A percentile compares a stretch with the other conserved stretches of the same genome.
phyloP scores from a whole-genome alignment of 2,797 vertebrate genomes.

The Sarcophilus harrisii region DNA sequence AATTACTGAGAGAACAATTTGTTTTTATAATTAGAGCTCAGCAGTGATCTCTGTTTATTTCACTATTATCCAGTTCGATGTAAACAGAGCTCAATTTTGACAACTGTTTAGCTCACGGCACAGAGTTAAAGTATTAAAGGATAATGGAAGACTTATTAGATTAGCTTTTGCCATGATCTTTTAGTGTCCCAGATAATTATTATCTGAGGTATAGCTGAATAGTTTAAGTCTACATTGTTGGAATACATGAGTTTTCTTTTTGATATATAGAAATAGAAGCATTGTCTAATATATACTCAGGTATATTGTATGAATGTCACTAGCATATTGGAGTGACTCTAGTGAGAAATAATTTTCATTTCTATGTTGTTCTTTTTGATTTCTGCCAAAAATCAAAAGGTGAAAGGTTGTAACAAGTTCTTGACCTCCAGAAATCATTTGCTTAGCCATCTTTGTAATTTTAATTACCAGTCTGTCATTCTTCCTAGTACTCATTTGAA shows the following conservation, averaged over 20 bases:
- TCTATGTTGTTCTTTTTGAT: conserved; percentile 38
- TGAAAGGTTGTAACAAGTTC: conserved; percentile 52
- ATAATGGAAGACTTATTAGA: conserved; percentile 88
- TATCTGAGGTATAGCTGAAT: conserved; percentile 80
- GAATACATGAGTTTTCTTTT: conserved; percentile 69
- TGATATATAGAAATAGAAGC: conserved; percentile 73
- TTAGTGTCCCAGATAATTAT: conserved; percentile 86
- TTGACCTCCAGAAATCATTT: conserved; percentile 40
- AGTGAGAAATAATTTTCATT: conserved; percentile 52
- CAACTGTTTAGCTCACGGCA: conserved; percentile 84
- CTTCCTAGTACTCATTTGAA: conserved; percentile 58
- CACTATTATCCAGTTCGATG: conserved; percentile 75
- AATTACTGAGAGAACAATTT: conserved; percentile 79
- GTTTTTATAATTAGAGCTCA: conserved; percentile 80
- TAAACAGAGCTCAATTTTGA: conserved; percentile 84
- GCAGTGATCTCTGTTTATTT: conserved; percentile 78
- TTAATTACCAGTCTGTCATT: conserved; percentile 63
- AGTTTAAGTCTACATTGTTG: conserved; percentile 74
- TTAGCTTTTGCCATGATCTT: conserved; percentile 85
- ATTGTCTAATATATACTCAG: conserved; percentile 69
- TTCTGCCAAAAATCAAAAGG: not conserved
- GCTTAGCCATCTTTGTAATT: conserved; percentile 47
- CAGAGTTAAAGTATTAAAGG: conserved; percentile 85
- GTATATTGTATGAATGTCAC: conserved; percentile 41
- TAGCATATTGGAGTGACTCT: not conserved